Conservation (phyloP, 2,113 vertebrate species). For the Saccopteryx bilineata region DNA sequence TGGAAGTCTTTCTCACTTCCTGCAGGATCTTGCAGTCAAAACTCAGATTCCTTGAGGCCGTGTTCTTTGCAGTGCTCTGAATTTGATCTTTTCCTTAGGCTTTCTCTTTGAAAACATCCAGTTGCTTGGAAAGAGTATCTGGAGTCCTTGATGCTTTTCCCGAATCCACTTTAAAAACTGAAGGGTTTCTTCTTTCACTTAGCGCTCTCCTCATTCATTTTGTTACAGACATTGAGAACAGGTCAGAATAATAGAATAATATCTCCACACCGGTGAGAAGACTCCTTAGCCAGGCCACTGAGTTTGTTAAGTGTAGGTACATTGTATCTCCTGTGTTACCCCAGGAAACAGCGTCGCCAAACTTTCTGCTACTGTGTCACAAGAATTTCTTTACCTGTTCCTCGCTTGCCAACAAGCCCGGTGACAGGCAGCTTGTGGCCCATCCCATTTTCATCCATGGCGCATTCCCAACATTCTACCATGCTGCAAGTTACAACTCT, state of each 20-base stretch:
- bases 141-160: background rate
- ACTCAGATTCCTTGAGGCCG: conserved; percentile 4
- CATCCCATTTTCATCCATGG: background rate
- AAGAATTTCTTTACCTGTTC: background rate
- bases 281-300: background rate
- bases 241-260: background rate
- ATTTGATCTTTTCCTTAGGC: conserved; percentile 49
- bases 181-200: background rate
- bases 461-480: background rate
- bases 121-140: conserved; percentile 19
- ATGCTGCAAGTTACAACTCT: background rate
- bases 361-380: background rate
- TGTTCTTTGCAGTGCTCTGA: conserved; percentile 19
- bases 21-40: background rate
- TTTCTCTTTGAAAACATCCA: conserved; percentile 23
- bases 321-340: background rate
- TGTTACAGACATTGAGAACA: background rate
- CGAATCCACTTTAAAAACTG: background rate
- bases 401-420: background rate
- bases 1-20: conserved; percentile 46
- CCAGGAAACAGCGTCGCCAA: background rate
- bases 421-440: background rate
- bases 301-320: background rate
- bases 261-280: background rate
- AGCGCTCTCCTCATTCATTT: background rate